A percentile compares a stretch with the other conserved stretches of the same genome.
Conservation (phyloP, 1,140 invertebrate species). For the Muscidifurax raptorellus region DNA sequence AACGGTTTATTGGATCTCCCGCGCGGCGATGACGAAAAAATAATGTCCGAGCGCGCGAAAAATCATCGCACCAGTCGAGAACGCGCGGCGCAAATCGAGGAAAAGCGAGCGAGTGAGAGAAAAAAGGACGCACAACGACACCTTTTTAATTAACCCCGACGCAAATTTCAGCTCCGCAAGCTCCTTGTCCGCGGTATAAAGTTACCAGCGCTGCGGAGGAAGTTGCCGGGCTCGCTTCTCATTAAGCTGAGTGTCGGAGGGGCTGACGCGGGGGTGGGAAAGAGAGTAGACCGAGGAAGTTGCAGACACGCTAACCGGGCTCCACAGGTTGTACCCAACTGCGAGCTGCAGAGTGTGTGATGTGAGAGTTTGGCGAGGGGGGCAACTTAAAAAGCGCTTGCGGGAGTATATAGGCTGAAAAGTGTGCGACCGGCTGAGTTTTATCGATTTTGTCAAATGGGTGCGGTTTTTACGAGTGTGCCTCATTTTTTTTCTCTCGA, state of each 20-base stretch:
- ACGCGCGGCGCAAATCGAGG: not conserved
- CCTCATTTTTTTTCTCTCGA: no score
- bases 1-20: not conserved
- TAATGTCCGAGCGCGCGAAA: not conserved
- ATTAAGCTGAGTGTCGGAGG: constrained; percentile 10
- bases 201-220: not conserved
- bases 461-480: no score
- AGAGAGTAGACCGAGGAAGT: constrained; percentile 1
- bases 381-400: not conserved
- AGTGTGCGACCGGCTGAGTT: no score
- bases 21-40: no score
- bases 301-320: constrained; percentile 5
- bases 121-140: not conserved
- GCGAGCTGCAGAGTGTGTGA: not conserved
- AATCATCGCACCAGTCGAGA: not conserved
- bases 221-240: constrained; percentile 1
- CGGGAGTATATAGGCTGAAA: no score
- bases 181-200: constrained; percentile 1
- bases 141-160: constrained; percentile 12
- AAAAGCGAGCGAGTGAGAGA: no score
- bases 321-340: constrained; percentile 7
- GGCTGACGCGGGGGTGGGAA: not conserved
- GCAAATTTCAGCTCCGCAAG: not conserved
- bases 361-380: not conserved
- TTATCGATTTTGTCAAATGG: no score